phyloP scores from a whole-genome alignment of 2,113 vertebrate genomes.

The Barbus barbus region DNA sequence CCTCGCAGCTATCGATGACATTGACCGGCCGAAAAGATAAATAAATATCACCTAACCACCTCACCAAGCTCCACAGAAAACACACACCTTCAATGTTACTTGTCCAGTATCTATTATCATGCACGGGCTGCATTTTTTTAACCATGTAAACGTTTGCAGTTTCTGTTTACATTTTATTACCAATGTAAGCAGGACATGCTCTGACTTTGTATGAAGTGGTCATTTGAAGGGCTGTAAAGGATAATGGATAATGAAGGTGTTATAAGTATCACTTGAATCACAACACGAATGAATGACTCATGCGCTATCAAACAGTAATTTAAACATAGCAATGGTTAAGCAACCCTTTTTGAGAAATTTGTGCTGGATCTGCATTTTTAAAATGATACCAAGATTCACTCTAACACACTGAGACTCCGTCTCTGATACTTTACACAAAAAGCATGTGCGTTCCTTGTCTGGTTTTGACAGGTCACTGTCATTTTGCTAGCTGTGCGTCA shows the following conservation, averaged over 20 bases:
- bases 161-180: conserved; percentile 40
- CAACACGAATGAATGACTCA: conserved; percentile 4
- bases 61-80: conserved; percentile 42
- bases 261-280: conserved; percentile 16
- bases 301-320: not conserved
- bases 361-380: not conserved
- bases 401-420: not conserved
- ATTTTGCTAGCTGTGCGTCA: not conserved
- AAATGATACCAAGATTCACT: not conserved
- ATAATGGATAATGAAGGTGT: conserved; percentile 11
- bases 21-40: conserved; percentile 96
- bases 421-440: not conserved
- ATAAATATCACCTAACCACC: too few species aligned
- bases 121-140: conserved; percentile 56
- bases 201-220: not conserved
- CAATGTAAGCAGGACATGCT: conserved; percentile 13
- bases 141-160: conserved; percentile 14
- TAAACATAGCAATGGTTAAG: not conserved
- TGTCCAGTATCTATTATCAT: conserved; percentile 28
- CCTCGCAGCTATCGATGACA: conserved; percentile 92
- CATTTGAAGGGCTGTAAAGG: not conserved
- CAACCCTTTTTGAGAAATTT: not conserved
- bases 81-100: conserved; percentile 16
- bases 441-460: not conserved
- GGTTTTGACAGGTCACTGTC: not conserved